phyloP scores from a whole-genome alignment of 2,797 vertebrate species.

The Crypturellus tataupa region DNA sequence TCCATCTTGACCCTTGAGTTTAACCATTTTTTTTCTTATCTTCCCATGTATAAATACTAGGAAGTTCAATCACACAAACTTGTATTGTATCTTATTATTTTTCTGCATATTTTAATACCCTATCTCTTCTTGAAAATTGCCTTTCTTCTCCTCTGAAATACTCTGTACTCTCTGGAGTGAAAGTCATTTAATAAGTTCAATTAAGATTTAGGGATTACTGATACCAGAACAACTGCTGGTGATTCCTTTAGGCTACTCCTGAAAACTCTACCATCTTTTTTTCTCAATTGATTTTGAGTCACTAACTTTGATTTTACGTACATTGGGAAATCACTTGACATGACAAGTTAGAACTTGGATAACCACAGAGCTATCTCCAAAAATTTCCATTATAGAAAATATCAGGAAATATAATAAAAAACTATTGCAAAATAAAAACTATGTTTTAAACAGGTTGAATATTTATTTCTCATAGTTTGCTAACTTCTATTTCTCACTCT shows the following conservation, averaged over 20 bases:
- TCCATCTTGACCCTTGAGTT: not conserved
- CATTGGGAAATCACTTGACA: not conserved
- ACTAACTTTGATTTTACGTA: not conserved
- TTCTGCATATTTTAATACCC: not conserved
- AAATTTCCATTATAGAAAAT: not conserved
- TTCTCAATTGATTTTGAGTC: not conserved
- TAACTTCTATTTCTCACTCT: not conserved
- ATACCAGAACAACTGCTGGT: not conserved
- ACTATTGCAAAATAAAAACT: not conserved
- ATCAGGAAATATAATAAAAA: not conserved
- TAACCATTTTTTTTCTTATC: not conserved
- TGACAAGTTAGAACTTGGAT: not conserved
- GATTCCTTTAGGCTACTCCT: not conserved
- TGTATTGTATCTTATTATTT: not conserved
- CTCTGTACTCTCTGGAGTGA: not conserved
- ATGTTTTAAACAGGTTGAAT: not conserved
- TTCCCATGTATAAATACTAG: not conserved
- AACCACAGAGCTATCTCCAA: not conserved
- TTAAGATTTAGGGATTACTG: not conserved
- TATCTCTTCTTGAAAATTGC: not conserved
- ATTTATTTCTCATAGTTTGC: not conserved
- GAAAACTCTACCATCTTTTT: not conserved
- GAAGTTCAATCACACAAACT: not conserved
- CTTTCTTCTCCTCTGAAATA: not conserved
- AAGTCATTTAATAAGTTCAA: not conserved